These are phyloP conservation scores for Harmothoe impar DNA, from an alignment of 2,888 invertebrate genomes.

Conservation along the genomic window DNA sequence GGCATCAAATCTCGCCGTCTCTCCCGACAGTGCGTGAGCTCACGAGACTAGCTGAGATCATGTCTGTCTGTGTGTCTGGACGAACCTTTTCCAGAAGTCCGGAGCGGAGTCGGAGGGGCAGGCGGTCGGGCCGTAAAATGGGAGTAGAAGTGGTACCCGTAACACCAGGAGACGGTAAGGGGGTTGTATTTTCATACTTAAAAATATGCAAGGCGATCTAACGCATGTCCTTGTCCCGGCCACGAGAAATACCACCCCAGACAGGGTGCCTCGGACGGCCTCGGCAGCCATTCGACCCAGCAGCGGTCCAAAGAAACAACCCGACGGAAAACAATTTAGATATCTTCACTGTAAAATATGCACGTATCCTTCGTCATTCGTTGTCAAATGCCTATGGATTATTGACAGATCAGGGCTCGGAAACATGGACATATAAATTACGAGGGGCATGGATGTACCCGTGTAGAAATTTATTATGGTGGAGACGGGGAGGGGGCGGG, in stretches of 20 bases:
- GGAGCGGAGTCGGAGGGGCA: conserved; percentile 33
- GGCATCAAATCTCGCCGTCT: neutral
- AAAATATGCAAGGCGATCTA: neutral
- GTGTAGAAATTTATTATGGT: neutral
- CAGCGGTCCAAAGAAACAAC: neutral
- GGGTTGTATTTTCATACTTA: neutral
- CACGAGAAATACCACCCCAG: neutral
- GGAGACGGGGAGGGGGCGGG: conserved; percentile 11
- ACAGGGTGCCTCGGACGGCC: neutral
- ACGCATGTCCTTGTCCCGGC: neutral
- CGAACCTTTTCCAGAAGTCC: conserved; percentile 60
- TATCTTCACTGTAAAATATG: no score
- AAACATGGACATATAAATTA: no score
- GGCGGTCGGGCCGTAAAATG: conserved; percentile 61
- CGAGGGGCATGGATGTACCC: no score
- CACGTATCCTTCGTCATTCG: no score
- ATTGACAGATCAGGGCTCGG: no score
- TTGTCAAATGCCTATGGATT: no score
- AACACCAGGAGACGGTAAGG: conserved; percentile 54
- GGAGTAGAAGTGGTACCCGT: conserved; percentile 55
- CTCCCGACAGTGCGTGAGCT: conserved; percentile 26
- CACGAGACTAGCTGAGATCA: conserved; percentile 40
- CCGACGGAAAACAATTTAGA: neutral
- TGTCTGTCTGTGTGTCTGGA: conserved; percentile 63
- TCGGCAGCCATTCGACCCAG: neutral